Conservation (phyloP, 64 coral and sea anemone genomes). For the Montipora efflorescens region DNA sequence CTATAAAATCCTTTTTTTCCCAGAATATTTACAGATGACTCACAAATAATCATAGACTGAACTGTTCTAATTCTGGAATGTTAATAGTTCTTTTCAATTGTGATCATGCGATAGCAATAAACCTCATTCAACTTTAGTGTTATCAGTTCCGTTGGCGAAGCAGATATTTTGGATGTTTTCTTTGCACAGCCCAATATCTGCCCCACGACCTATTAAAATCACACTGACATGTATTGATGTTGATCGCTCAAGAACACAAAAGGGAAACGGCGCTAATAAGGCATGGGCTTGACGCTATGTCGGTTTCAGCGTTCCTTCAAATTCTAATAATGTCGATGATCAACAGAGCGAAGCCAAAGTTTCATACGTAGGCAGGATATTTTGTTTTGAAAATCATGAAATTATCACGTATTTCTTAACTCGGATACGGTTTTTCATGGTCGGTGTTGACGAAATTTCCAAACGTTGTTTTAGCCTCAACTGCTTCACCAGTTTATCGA, state of each 20-base stretch:
- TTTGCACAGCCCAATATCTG: neutral
- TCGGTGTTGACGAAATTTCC: neutral
- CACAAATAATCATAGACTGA: no score
- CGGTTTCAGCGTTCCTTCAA: neutral
- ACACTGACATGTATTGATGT: neutral
- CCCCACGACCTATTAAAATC: slow-evolving; percentile 29
- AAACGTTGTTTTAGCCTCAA: neutral
- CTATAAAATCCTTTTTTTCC: no score
- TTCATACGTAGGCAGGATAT: neutral
- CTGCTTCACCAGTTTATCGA: neutral
- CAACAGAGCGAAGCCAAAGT: neutral
- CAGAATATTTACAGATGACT: no score
- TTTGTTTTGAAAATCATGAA: no score
- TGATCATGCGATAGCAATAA: neutral
- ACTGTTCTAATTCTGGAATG: neutral
- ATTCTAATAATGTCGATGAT: neutral
- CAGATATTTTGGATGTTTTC: neutral
- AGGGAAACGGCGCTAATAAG: neutral
- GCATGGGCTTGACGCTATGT: neutral
- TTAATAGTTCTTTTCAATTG: neutral
- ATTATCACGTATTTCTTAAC: no score
- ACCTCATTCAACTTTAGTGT: neutral
- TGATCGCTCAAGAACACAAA: neutral
- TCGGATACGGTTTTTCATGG: no score
- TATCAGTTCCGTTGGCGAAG: neutral